Evolutionary conservation across 2,113 vertebrate genomes (phyloP), one percentile per base, ranked within the genome.

Genomic region (Epinephelus cyanopodus): DNA sequence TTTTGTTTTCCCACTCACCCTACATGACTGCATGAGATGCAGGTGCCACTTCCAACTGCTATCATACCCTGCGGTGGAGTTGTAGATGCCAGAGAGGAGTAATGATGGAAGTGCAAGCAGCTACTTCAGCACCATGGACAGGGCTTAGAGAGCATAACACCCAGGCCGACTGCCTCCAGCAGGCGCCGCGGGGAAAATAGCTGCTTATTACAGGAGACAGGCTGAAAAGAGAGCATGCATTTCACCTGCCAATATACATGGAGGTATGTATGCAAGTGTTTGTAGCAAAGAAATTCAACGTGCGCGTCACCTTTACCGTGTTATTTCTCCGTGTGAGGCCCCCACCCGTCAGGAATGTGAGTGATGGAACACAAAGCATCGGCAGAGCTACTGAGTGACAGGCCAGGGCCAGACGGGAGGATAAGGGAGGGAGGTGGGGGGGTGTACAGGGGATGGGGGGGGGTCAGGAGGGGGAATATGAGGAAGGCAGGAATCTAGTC

Each of bases 101-200:
- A 89, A 81, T 77, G 77, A 90, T 62, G 75, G 80, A 68, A 42
- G 63, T 23, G 76, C 60, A 17, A 23, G 74, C 68, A 67, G 79
- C 54, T 64, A 33, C 63, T 93, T 93, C 91, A 92, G 91, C 83
- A 93, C 89, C 91, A 87, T 58, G 88, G 92, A 90, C 91, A 92
- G 90, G 5, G 86, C 85, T 79, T 8, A 27, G 58, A 52, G 21
- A 58, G 56, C 4, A 5, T 2, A 37, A 64, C 58, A 79, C 69
- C 77, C 67, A 10, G 58, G 77, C 61, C 13, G 25, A 17, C 39
- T 27, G 67, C 75, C 73, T 74, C 10, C 14, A 80, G 81, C 65
- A 58, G 39, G 9, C 2, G 53, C 76, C 79, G 50, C 15, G 63
- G 72, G 75, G 45, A 42, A 79, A 76, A 52, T 12, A 54, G 61